A percentile compares a stretch with the other conserved stretches of the same genome.
Conservation (phyloP, 23 tunicate genomes). For the Phallusia fumigata region DNA sequence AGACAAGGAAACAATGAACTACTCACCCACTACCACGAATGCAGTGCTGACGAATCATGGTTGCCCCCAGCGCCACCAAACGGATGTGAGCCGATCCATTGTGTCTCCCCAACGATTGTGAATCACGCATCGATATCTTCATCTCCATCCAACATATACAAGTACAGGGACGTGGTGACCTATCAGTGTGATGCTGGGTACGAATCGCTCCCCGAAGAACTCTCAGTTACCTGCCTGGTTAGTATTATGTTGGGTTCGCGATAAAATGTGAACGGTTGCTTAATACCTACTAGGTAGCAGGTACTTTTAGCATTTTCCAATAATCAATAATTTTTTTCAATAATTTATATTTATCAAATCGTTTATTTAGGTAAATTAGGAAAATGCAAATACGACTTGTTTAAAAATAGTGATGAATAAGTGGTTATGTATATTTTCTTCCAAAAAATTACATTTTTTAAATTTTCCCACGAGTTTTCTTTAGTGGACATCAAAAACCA, state of each 20-base stretch:
- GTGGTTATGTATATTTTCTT: no score
- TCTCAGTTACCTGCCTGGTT: slow-evolving; percentile 63
- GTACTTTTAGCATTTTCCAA: no score
- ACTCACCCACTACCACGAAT: slow-evolving; percentile 1
- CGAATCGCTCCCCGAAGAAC: slow-evolving; percentile 29
- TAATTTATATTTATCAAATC: no score
- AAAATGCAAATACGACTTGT: no score
- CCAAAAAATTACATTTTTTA: no score
- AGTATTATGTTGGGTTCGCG: no score
- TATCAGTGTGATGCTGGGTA: slow-evolving; percentile 66
- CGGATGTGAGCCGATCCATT: slow-evolving; percentile 42
- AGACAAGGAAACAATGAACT: slow-evolving; percentile 4
- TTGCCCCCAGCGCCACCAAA: slow-evolving; percentile 11
- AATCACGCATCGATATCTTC: slow-evolving; percentile 16
- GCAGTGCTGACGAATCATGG: not conserved
- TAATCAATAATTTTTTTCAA: no score
- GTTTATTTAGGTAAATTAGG: no score
- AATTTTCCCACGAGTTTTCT: no score
- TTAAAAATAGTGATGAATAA: no score
- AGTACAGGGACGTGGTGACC: slow-evolving; percentile 40
- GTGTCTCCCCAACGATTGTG: slow-evolving; percentile 42
- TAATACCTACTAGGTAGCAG: no score
- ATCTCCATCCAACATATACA: not conserved
- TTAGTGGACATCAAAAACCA: no score
- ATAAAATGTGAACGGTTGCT: not conserved